Conservation (phyloP, 1,140 invertebrate genomes). For the Drosophila arizonae region DNA sequence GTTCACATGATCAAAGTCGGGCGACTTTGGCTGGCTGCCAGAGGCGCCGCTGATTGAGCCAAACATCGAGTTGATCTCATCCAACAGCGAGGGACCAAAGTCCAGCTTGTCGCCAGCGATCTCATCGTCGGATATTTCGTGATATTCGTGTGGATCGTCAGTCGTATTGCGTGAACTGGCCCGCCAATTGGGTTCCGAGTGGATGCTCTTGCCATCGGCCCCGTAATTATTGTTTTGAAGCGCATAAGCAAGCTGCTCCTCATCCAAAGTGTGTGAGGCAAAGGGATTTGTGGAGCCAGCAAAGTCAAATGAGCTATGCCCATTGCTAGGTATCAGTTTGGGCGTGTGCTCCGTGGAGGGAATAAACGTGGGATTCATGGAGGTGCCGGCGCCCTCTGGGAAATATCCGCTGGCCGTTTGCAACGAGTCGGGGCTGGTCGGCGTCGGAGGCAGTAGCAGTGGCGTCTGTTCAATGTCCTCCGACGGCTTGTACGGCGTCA, state of each 20-base stretch:
- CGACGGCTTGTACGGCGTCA: constrained; percentile 93
- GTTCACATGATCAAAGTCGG: constrained; percentile 88
- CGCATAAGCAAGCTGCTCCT: constrained; percentile 64
- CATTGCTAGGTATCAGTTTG: constrained; percentile 70
- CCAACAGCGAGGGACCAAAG: constrained; percentile 95
- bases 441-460: constrained; percentile 83
- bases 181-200: constrained; percentile 55
- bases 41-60: constrained; percentile 85
- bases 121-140: constrained; percentile 96
- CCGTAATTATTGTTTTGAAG: constrained; percentile 79
- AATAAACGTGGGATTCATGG: constrained; percentile 80
- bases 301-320: constrained; percentile 76
- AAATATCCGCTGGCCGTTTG: constrained; percentile 83
- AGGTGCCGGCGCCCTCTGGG: constrained; percentile 64
- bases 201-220: constrained; percentile 57
- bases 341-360: constrained; percentile 80
- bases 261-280: constrained; percentile 58
- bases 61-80: constrained; percentile 98
- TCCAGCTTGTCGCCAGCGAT: constrained; percentile 87
- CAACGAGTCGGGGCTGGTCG: constrained; percentile 84
- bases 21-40: constrained; percentile 80
- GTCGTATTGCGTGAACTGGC: constrained; percentile 45
- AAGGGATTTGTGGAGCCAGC: constrained; percentile 79
- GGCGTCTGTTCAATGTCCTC: constrained; percentile 88
- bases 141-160: constrained; percentile 90